phyloP scores from a whole-genome alignment of 2,113 vertebrate species.

The Semnornis frantzii region DNA sequence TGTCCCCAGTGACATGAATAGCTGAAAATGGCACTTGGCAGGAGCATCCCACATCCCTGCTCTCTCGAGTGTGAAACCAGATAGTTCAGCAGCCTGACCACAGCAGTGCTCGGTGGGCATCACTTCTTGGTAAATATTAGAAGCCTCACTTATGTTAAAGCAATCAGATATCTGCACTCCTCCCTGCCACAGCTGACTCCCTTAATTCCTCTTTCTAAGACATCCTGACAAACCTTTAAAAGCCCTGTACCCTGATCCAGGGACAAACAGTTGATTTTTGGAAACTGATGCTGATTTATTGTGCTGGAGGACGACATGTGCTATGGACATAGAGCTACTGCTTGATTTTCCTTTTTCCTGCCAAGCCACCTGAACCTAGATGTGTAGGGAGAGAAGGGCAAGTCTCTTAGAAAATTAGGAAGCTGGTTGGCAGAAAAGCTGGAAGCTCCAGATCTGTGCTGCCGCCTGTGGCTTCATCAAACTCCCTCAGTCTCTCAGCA shows the following conservation, averaged over 20 bases:
- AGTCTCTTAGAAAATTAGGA: not conserved
- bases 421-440: not conserved
- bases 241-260: accelerated
- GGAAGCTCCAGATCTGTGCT: not conserved
- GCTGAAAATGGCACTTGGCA: not conserved
- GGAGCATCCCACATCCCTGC: not conserved
- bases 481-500: not conserved
- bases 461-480: accelerated
- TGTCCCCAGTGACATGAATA: not conserved
- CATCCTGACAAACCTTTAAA: not conserved
- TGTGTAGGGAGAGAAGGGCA: not conserved
- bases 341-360: not conserved
- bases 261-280: not conserved
- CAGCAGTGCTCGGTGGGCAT: not conserved
- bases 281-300: not conserved
- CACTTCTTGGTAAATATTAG: not conserved
- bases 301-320: not conserved
- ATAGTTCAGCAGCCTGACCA: not conserved
- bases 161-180: not conserved
- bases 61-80: not conserved
- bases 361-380: not conserved
- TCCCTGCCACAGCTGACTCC: not conserved
- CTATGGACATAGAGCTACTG: not conserved
- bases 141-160: not conserved
- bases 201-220: not conserved